phyloP scores from a whole-genome alignment of 2,888 invertebrate species.

The Hymenopus coronatus region DNA sequence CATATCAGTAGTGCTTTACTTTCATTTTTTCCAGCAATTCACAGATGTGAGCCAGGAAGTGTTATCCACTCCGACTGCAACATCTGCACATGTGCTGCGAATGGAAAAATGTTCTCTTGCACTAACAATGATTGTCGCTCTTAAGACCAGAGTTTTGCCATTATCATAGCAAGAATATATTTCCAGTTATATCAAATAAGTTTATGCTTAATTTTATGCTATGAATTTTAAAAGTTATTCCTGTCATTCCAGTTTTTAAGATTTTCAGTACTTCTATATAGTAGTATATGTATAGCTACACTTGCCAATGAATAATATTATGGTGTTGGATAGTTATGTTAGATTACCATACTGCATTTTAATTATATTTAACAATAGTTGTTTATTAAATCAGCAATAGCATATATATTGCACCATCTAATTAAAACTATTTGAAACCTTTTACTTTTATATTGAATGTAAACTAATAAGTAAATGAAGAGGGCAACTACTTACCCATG shows the following conservation, averaged over 20 bases:
- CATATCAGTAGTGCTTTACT: too few species aligned
- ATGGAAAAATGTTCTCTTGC: background rate
- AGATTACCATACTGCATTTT: background rate
- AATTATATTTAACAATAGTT: background rate
- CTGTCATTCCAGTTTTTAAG: too few species aligned
- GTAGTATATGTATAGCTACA: too few species aligned
- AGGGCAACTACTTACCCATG: too few species aligned
- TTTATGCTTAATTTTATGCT: background rate
- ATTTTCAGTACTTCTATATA: too few species aligned
- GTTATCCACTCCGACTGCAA: background rate
- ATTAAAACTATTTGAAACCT: too few species aligned
- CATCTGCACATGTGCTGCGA: background rate
- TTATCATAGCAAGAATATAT: background rate
- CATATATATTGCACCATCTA: too few species aligned
- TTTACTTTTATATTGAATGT: too few species aligned
- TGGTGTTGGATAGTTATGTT: background rate
- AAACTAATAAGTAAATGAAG: too few species aligned
- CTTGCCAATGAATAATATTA: background rate
- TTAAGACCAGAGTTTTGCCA: background rate
- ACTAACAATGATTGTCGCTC: background rate
- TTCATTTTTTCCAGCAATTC: background rate
- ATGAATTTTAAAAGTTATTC: background rate
- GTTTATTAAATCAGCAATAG: background rate
- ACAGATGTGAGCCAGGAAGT: background rate
- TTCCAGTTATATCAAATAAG: background rate